Evolutionary conservation across 2,888 invertebrate species (phyloP).

Genomic region (Mythimna ferrago): DNA sequence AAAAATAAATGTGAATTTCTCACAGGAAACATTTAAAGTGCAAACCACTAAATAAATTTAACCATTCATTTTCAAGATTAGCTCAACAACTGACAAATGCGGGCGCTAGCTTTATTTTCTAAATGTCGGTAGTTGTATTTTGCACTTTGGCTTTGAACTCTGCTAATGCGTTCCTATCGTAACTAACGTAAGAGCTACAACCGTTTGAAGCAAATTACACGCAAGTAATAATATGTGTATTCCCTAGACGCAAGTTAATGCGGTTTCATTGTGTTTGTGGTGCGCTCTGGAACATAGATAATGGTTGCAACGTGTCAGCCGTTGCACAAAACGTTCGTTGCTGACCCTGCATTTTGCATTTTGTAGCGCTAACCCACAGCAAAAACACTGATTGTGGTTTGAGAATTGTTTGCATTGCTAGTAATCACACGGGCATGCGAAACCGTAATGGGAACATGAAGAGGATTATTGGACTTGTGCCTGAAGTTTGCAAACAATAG

Average conservation of each 20-base stretch:
- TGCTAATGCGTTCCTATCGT: slow-evolving; percentile 35
- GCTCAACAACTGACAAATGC: slow-evolving; percentile 32
- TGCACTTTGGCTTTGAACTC: slow-evolving; percentile 34
- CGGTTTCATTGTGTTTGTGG: slow-evolving; percentile 65
- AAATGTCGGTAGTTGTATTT: slow-evolving; percentile 29
- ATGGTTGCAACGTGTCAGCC: slow-evolving; percentile 66
- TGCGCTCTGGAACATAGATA: slow-evolving; percentile 63
- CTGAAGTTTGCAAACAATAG: slow-evolving; percentile 16
- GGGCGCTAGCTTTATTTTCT: slow-evolving; percentile 19
- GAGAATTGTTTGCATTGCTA: slow-evolving; percentile 56
- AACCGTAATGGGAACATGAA: slow-evolving; percentile 32
- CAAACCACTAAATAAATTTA: slow-evolving; percentile 17
- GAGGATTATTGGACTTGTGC: slow-evolving; percentile 39
- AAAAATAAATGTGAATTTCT: slow-evolving; percentile 32
- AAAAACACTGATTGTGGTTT: slow-evolving; percentile 68
- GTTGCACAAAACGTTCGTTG: slow-evolving; percentile 55
- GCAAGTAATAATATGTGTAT: slow-evolving; percentile 52
- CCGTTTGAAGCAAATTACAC: slow-evolving; percentile 46
- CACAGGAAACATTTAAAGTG: slow-evolving; percentile 12
- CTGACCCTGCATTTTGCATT: slow-evolving; percentile 67
- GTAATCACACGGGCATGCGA: slow-evolving; percentile 45
- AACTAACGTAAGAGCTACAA: slow-evolving; percentile 35
- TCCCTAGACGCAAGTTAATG: slow-evolving; percentile 61
- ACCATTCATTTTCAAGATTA: slow-evolving; percentile 38
- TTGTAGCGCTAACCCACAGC: slow-evolving; percentile 59